phyloP scores from a whole-genome alignment of 2,888 invertebrate species.

The Nomada ruficornis region DNA sequence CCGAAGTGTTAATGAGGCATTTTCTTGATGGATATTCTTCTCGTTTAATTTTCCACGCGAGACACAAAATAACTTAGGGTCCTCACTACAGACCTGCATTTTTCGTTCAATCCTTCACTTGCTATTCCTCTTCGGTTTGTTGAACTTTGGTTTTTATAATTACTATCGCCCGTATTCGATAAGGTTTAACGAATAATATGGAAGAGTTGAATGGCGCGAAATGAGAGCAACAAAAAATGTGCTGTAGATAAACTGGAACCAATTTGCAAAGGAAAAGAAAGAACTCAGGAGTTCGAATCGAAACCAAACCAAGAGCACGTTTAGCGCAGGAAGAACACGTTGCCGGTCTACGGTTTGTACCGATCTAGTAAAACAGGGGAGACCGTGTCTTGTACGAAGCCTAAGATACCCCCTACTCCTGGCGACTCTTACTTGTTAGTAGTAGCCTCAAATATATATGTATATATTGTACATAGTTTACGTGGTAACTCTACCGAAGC shows the following conservation, averaged over 20 bases:
- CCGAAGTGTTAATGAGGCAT: constrained; percentile 83
- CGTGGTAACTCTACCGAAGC: background rate
- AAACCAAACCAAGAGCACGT: constrained; percentile 17
- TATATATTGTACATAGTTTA: constrained; percentile 1
- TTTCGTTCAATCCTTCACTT: constrained; percentile 21
- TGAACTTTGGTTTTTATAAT: background rate
- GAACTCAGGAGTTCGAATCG: constrained; percentile 11
- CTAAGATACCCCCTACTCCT: constrained; percentile 73
- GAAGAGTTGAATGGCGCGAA: no score
- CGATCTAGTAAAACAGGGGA: constrained; percentile 71
- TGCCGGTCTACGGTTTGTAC: constrained; percentile 71
- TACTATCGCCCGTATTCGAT: background rate
- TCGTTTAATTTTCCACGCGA: constrained; percentile 28
- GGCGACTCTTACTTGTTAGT: constrained; percentile 1
- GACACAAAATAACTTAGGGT: constrained; percentile 31
- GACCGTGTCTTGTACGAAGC: constrained; percentile 74
- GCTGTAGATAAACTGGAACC: background rate
- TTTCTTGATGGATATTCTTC: constrained; percentile 45
- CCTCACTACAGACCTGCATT: constrained; percentile 71
- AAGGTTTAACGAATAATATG: background rate
- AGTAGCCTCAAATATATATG: constrained; percentile 43
- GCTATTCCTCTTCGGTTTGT: background rate
- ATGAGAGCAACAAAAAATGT: background rate
- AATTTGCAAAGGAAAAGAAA: background rate
- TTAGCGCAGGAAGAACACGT: constrained; percentile 41